Evolutionary conservation across 2,797 vertebrate species (phyloP).

Genomic region (Picus viridis): DNA sequence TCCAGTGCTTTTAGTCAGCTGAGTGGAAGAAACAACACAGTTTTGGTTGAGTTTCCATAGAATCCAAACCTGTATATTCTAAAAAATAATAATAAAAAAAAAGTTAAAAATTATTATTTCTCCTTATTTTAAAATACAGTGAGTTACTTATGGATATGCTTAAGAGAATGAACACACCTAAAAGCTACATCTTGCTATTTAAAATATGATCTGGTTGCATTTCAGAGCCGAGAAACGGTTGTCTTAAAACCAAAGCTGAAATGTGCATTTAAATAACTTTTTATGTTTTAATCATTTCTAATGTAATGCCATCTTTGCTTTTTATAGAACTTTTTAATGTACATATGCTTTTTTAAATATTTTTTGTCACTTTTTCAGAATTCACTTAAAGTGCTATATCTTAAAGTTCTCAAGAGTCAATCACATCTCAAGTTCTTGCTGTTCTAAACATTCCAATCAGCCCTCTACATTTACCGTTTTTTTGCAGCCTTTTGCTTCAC

Average conservation of each 20-base stretch:
- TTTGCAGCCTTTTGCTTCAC: background rate
- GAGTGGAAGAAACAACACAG: constrained; percentile 48
- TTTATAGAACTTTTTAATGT: background rate
- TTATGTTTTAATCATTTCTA: background rate
- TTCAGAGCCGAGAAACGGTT: constrained; percentile 21
- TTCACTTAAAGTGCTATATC: background rate
- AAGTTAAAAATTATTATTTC: background rate
- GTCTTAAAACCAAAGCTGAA: background rate
- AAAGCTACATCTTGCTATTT: background rate
- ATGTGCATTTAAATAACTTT: background rate
- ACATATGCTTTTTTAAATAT: background rate
- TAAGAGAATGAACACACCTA: background rate
- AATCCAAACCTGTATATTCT: constrained; percentile 36
- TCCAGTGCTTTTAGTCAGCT: constrained; percentile 54
- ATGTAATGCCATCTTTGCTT: background rate
- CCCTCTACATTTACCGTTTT: background rate
- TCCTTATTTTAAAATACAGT: background rate
- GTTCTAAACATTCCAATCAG: background rate
- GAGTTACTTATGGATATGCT: background rate
- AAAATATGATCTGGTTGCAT: background rate
- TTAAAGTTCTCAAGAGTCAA: constrained; percentile 2
- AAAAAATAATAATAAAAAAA: background rate
- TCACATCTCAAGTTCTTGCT: background rate
- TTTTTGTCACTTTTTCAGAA: background rate
- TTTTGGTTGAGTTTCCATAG: constrained; percentile 56